phyloP scores from a whole-genome alignment of 2,888 invertebrate species.

The Esperia sulphurella region DNA sequence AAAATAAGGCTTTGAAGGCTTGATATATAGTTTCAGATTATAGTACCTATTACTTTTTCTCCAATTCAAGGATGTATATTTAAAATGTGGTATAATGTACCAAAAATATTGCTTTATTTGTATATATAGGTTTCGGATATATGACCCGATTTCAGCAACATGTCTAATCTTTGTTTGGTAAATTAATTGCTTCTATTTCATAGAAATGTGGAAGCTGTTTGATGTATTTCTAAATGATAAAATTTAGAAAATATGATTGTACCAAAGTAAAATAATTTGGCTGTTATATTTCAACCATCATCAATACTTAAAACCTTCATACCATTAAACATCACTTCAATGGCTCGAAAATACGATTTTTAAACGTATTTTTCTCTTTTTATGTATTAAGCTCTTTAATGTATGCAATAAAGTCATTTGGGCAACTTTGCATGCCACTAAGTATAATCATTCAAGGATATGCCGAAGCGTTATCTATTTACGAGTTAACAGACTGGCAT shows the following conservation, averaged over 20 bases:
- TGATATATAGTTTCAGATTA: constrained; percentile 6
- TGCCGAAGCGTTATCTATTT: constrained; percentile 13
- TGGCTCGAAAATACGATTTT: not conserved
- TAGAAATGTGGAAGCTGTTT: constrained; percentile 11
- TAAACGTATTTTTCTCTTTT: not conserved
- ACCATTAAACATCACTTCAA: not conserved
- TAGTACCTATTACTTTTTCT: constrained; percentile 7
- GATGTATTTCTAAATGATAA: constrained; percentile 10
- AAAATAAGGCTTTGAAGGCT: not conserved
- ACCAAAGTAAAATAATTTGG: constrained; percentile 52
- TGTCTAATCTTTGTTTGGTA: constrained; percentile 1
- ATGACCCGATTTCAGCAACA: constrained; percentile 6
- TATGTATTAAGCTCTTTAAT: not conserved
- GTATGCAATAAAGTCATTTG: not conserved
- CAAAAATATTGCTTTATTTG: constrained; percentile 30
- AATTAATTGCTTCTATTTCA: constrained; percentile 9
- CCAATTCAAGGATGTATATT: constrained; percentile 18
- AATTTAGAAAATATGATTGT: constrained; percentile 21
- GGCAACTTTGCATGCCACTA: not conserved
- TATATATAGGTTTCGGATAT: constrained; percentile 32
- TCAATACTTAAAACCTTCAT: constrained; percentile 11
- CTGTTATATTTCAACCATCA: constrained; percentile 38
- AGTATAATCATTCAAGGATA: constrained; percentile 4
- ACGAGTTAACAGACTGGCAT: constrained; percentile 1
- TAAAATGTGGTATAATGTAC: constrained; percentile 26